Percentiles rank a stretch among this genome's conserved stretches.
Conservation (phyloP, 2,888 invertebrate species). For the Pterobdella sp. region DNA sequence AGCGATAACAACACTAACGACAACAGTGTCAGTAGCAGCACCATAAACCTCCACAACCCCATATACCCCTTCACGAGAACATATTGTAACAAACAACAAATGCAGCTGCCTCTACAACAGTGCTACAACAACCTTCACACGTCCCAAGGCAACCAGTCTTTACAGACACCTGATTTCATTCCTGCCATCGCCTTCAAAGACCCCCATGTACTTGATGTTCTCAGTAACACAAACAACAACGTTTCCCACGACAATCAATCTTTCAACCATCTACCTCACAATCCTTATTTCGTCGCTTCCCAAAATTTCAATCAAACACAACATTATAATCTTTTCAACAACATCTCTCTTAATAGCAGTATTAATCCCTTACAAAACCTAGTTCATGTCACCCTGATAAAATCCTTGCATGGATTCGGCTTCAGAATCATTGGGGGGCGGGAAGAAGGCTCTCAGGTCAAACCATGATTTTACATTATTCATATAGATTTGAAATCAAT, state of each 20-base stretch:
- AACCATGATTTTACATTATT: conserved; percentile 9
- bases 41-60: not conserved
- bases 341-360: not conserved
- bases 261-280: not conserved
- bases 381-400: conserved; percentile 4
- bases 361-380: not conserved
- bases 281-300: not conserved
- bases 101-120: not conserved
- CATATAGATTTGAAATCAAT: not conserved
- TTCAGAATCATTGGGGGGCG: conserved; percentile 96
- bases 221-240: not conserved
- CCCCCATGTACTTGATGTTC: not conserved
- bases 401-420: conserved; percentile 68
- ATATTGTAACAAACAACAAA: not conserved
- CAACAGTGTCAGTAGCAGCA: conserved; percentile 13
- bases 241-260: not conserved
- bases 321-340: not conserved
- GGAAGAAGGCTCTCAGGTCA: conserved; percentile 83
- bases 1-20: too few species aligned
- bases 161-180: conserved; percentile 27
- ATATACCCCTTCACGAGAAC: not conserved
- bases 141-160: not conserved
- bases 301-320: not conserved
- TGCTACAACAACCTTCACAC: not conserved
- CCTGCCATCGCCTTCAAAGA: conserved; percentile 11